Evolutionary conservation across 2,888 invertebrate genomes (phyloP), one percentile per base, ranked within the genome.

Genomic region (Drosophila diplacantha): DNA sequence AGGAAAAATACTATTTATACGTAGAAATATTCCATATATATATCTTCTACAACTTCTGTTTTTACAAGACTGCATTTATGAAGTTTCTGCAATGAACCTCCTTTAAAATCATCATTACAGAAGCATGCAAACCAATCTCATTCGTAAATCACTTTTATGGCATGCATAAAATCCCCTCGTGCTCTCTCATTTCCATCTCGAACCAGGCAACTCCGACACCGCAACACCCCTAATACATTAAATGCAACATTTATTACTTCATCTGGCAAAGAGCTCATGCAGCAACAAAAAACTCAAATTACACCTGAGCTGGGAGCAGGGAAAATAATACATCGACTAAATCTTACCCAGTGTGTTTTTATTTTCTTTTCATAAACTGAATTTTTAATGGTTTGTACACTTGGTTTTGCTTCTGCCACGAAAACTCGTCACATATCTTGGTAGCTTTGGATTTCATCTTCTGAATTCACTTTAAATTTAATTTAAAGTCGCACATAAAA

Each of bases 191-290:
- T 73, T 58, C 47, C 39, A 62, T 60, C 49, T 61, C 41, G 41
- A 61, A 32, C 26, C 35, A 49, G 29, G 39, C 39, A 24, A 31
- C 62, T 63, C 35, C 31, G 43, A 32, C 47, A 43, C 43, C 61
- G 37, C 66, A 47, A 60, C 62, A 49, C 52, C 47, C 56, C 58
- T 60, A 81, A 77, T 83, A 81, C 81, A 78, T 81, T 71, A 81
- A 71, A 71, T 73, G 71, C 76, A 81, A 73, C 76, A 75, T 83
- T 78, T 78, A 83, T 83, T 75, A 62, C 81, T 83, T 79, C 62
- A 81, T 78, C 65, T 68, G 51, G 58, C 43, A 39, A 57, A 58
- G 51, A 69, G 80, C 57, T 57, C 52, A 12, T 53, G 63, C 53
- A 41, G 46, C 49, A 53, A 29, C 46, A 18, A 44, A 41, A 41